These are phyloP conservation scores for Synergus laeviventris DNA, from an alignment of 2,888 invertebrate species.

Conservation along the genomic window DNA sequence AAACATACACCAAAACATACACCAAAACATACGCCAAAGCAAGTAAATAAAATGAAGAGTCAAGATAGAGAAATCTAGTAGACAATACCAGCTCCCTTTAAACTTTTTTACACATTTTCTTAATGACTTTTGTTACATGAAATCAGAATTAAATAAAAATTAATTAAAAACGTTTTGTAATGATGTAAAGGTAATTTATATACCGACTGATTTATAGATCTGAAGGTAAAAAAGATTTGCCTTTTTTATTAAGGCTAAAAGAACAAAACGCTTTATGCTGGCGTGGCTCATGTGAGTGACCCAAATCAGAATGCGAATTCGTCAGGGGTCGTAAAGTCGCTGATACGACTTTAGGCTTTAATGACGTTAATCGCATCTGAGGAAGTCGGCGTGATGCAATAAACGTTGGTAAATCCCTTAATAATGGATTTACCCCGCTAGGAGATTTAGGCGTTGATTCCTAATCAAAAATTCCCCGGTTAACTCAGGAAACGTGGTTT, in stretches of 20 bases:
- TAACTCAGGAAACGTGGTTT: not conserved
- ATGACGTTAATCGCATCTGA: slow-evolving; percentile 58
- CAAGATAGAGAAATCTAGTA: not conserved
- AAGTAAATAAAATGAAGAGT: not conserved
- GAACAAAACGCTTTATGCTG: slow-evolving; percentile 5
- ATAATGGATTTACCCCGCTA: slow-evolving; percentile 27
- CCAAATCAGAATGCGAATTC: slow-evolving; percentile 52
- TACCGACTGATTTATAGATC: not conserved
- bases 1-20: no score
- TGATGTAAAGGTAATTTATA: not conserved
- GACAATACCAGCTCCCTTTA: not conserved
- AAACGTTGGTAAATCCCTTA: slow-evolving; percentile 48
- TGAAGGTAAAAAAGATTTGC: not conserved
- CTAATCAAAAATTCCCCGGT: not conserved
- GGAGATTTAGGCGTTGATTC: slow-evolving; percentile 12
- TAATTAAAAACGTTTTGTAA: not conserved
- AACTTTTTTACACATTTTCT: not conserved
- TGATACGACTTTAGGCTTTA: slow-evolving; percentile 57
- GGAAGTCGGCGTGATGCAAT: slow-evolving; percentile 54
- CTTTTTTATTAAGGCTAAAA: slow-evolving; percentile 1
- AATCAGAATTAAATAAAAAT: not conserved
- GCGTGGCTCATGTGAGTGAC: slow-evolving; percentile 3
- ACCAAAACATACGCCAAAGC: not conserved
- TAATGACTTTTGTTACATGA: not conserved
- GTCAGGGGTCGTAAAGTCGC: slow-evolving; percentile 61